Base-by-base conservation (phyloP, 2,888 invertebrate genomes). In the Phaedon cochleariae region DNA sequence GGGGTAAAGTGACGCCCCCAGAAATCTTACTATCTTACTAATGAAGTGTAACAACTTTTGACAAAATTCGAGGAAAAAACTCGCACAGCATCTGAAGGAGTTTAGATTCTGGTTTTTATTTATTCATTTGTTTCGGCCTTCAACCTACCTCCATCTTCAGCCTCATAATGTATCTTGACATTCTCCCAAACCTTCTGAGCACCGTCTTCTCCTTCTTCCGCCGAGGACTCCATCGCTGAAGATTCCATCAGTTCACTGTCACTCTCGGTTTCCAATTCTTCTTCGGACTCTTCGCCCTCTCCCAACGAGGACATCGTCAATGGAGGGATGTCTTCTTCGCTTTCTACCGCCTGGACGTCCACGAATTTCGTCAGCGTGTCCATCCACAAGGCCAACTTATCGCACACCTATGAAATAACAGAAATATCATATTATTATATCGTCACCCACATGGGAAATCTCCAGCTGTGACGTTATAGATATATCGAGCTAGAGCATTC, bases 301-400 rank as follows among this genome's bases (percentile, higher is more conserved):
- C 62, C 67, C 15, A 75, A 34, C 0, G 76, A 73, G 5, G 75
- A 69, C 31, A 76, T 66, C 1, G 74, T 64, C 15, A 76, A 20
- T 6, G 76, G 73, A 4, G 74, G 67, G 4, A 77, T 69, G 46
- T 77, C 78, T 59, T 76, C 78, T 4, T 76, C 77, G 2, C 77
- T 76, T 58, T 78, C 77, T 5, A 79, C 70, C 12, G 77, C 78
- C 63, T 81, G 79, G 1, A 76, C 72, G 48, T 80, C 80, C 1
- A 80, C 77, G 51, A 77, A 78, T 61, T 74, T 73, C 6, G 75
- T 76, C 22, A 80, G 62, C 0, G 76, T 74, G 60, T 82, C 81
- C 55, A 81, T 73, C 81, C 82, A 82, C 5, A 80, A 72, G 0
- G 80, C 75, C 10, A 80, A 18, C 70, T 82, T 80, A 64, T 81